phyloP scores from a whole-genome alignment of 1,140 invertebrate genomes.

The Cotesia glomerata region DNA sequence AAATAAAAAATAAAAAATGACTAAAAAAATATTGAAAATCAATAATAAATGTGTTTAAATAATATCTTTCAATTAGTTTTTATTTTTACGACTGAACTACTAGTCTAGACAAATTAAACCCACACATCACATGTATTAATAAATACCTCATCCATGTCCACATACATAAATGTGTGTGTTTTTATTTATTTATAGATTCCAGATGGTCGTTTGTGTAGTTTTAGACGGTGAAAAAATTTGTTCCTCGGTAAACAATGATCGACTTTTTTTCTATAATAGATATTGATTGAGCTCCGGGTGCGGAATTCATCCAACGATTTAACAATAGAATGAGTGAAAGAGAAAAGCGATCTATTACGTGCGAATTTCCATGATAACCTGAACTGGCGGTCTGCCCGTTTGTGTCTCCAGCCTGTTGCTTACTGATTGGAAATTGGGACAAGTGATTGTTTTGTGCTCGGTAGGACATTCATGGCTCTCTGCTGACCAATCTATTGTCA shows the following conservation, averaged over 20 bases:
- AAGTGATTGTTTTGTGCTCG: conserved; percentile 33
- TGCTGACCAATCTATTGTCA: neutral
- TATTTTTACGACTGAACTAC: neutral
- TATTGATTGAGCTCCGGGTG: neutral
- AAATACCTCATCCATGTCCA: no score
- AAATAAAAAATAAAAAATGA: neutral
- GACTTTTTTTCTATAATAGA: neutral
- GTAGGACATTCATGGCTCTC: conserved; percentile 14
- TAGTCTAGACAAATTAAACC: neutral
- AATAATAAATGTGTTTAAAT: conserved; percentile 27
- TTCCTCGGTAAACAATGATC: no score
- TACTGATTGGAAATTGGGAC: conserved; percentile 38
- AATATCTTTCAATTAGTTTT: neutral
- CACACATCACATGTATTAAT: neutral
- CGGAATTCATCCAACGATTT: neutral
- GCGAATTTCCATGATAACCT: conserved; percentile 23
- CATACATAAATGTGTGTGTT: no score
- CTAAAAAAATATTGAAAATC: neutral
- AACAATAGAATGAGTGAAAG: neutral
- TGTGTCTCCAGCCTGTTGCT: conserved; percentile 36
- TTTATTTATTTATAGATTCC: no score
- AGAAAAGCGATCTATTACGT: conserved; percentile 14
- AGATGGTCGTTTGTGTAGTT: no score
- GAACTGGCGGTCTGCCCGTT: conserved; percentile 7
- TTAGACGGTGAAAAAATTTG: no score